Evolutionary conservation across 2,888 invertebrate species (phyloP).

Genomic region (Mylabris sibirica): DNA sequence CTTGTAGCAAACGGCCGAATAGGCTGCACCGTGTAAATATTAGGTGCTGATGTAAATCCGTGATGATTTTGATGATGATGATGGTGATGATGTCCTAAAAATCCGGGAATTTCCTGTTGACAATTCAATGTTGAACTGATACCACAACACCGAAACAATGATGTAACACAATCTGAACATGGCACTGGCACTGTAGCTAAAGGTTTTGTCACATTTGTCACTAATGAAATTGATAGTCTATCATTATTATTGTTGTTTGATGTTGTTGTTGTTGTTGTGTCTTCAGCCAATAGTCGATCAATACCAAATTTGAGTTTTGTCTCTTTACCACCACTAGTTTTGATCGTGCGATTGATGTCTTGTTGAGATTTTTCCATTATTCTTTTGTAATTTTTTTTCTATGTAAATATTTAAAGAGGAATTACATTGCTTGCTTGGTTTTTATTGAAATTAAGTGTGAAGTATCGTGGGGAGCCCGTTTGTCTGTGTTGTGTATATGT

Average conservation of each 20-base stretch:
- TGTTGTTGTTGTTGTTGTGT: conserved; percentile 24
- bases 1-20: conserved; percentile 60
- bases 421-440: neutral
- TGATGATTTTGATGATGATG: conserved; percentile 38
- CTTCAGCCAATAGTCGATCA: conserved; percentile 67
- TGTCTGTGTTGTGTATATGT: no score
- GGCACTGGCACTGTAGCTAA: conserved; percentile 60
- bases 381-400: conserved; percentile 21
- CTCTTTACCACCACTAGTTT: conserved; percentile 59
- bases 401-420: neutral
- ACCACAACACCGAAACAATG: conserved; percentile 70
- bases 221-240: conserved; percentile 16
- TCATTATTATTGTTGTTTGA: conserved; percentile 19
- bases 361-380: conserved; percentile 36
- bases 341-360: conserved; percentile 18
- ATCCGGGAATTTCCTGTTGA: conserved; percentile 35
- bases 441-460: conserved; percentile 11
- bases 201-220: conserved; percentile 47
- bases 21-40: conserved; percentile 55
- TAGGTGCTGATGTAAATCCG: conserved; percentile 27
- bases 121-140: conserved; percentile 42
- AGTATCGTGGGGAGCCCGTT: conserved; percentile 16
- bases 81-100: conserved; percentile 39
- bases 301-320: conserved; percentile 74
- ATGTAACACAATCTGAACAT: conserved; percentile 72